Evolutionary conservation across 1,140 invertebrate species (phyloP).

Genomic region (Batillaria attramentaria): DNA sequence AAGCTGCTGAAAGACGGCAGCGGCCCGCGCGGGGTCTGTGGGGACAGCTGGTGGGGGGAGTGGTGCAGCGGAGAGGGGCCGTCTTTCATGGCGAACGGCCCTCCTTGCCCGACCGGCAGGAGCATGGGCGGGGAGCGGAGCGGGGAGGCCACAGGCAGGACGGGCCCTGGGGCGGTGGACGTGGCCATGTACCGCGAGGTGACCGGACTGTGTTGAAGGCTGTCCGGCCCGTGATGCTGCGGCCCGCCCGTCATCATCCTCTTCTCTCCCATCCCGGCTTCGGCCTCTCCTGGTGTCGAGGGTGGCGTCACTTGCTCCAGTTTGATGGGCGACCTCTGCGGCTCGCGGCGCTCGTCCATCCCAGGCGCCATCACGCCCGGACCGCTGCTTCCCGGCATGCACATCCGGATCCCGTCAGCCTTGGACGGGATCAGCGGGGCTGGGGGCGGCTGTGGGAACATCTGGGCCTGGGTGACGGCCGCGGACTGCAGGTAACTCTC

Average conservation of each 20-base stretch:
- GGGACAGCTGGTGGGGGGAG: not conserved
- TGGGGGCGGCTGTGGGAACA: slow-evolving; percentile 33
- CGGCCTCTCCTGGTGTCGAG: slow-evolving; percentile 42
- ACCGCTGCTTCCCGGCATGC: slow-evolving; percentile 30
- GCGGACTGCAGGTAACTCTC: slow-evolving; percentile 63
- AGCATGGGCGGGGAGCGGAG: slow-evolving; percentile 17
- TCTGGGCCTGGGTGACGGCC: slow-evolving; percentile 40
- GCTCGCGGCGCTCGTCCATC: slow-evolving; percentile 31
- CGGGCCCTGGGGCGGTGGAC: slow-evolving; percentile 18
- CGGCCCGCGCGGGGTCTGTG: not conserved
- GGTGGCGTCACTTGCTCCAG: slow-evolving; percentile 59
- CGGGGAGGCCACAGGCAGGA: slow-evolving; percentile 13
- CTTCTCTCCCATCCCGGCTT: slow-evolving; percentile 18
- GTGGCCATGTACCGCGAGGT: not conserved
- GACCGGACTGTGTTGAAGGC: slow-evolving; percentile 15
- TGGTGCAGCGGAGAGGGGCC: not conserved
- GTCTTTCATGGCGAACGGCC: not conserved
- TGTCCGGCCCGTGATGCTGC: slow-evolving; percentile 29
- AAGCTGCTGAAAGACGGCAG: slow-evolving; percentile 42
- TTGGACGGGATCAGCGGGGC: not conserved
- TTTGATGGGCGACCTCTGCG: slow-evolving; percentile 39
- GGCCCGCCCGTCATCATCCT: slow-evolving; percentile 23
- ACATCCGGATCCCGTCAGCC: slow-evolving; percentile 24
- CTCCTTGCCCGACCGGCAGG: slow-evolving; percentile 3
- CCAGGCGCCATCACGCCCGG: slow-evolving; percentile 37